Conservation (phyloP, 2,113 vertebrate species). For the Loxodonta africana region DNA sequence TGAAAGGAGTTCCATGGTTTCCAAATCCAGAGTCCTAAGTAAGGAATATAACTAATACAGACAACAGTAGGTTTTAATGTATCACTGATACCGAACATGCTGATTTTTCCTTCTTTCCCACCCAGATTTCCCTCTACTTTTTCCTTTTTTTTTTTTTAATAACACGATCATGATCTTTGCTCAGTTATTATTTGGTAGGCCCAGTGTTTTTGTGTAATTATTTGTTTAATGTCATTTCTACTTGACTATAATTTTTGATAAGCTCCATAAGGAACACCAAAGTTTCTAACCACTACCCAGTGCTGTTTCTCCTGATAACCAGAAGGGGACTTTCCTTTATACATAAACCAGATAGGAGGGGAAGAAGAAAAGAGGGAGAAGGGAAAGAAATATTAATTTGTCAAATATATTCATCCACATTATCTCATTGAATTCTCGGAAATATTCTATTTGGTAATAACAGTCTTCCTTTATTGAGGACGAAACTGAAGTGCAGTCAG, state of each 20-base stretch:
- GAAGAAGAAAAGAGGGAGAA: neutral
- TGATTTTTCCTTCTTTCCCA: neutral
- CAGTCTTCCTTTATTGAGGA: neutral
- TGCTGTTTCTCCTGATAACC: neutral
- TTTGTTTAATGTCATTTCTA: constrained; percentile 11
- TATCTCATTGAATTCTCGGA: neutral
- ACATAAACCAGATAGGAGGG: neutral
- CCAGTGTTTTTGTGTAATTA: neutral
- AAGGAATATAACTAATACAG: neutral
- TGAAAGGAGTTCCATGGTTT: neutral
- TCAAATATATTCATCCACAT: neutral
- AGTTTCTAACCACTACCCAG: neutral
- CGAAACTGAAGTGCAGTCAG: neutral
- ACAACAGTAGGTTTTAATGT: constrained; percentile 3
- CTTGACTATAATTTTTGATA: neutral
- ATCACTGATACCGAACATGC: neutral
- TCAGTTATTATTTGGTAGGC: neutral
- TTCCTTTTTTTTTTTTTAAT: constrained; percentile 46
- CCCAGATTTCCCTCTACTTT: neutral
- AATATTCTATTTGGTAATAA: neutral
- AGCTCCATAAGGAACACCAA: neutral
- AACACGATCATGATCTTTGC: neutral
- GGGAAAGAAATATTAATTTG: neutral
- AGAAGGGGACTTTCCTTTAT: neutral
- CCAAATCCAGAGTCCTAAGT: neutral